These are phyloP conservation scores for Drosophila siamana DNA, from an alignment of 2,888 invertebrate species.

Conservation along the genomic window DNA sequence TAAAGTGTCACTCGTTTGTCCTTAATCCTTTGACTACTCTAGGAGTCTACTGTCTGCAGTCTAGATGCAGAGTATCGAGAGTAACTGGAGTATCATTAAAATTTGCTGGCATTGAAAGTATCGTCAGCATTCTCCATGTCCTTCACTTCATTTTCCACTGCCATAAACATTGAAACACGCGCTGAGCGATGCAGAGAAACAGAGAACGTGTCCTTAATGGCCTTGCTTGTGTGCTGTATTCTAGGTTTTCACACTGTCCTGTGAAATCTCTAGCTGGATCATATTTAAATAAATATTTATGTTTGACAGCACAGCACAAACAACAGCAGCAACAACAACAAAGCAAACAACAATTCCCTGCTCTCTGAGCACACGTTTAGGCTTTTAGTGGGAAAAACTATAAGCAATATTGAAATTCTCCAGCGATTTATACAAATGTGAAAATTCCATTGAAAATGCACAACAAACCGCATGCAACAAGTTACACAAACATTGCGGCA, in stretches of 20 bases:
- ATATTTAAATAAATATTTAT: constrained; percentile 75
- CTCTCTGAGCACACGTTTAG: constrained; percentile 55
- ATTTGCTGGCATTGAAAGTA: constrained; percentile 32
- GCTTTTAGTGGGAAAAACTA: constrained; percentile 73
- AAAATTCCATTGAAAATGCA: constrained; percentile 59
- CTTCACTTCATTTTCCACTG: constrained; percentile 39
- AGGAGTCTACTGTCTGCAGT: neutral
- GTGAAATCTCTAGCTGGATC: constrained; percentile 71
- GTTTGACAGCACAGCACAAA: constrained; percentile 33
- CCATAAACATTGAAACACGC: constrained; percentile 28
- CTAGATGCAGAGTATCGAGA: constrained; percentile 17
- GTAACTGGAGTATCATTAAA: constrained; percentile 2
- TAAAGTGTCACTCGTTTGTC: constrained; percentile 36
- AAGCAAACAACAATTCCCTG: neutral
- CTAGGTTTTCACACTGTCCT: constrained; percentile 69
- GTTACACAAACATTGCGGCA: constrained; percentile 47
- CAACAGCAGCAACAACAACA: neutral
- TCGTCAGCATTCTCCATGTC: constrained; percentile 21
- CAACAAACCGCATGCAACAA: constrained; percentile 57
- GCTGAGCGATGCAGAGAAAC: neutral
- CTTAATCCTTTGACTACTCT: constrained; percentile 56
- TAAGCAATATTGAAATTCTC: constrained; percentile 3
- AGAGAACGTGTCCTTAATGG: constrained; percentile 24
- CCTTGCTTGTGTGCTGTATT: constrained; percentile 39
- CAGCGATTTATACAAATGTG: constrained; percentile 34